A percentile compares a stretch with the other conserved stretches of the same genome.
phyloP scores from a whole-genome alignment of 2,797 vertebrate genomes.

The Amblyraja radiata region DNA sequence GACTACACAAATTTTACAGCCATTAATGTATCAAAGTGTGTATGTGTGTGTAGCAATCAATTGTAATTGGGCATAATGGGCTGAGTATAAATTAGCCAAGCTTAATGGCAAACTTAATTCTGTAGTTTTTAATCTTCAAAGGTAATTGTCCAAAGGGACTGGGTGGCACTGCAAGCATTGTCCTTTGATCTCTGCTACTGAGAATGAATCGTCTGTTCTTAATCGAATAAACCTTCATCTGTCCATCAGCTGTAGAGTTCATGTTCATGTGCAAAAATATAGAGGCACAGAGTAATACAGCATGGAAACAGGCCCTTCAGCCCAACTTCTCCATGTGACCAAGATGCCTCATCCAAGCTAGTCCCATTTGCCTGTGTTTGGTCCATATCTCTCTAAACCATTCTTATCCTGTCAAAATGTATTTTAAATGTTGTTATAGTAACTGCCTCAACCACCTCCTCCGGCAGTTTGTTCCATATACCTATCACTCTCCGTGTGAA shows the following conservation, averaged over 20 bases:
- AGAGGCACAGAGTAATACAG: too few relatives aligned
- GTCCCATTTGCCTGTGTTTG: too few relatives aligned
- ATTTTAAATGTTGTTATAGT: too few relatives aligned
- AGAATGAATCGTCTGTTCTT: not conserved
- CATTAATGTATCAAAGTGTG: not conserved
- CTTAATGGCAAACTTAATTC: not conserved
- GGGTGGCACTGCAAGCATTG: not conserved
- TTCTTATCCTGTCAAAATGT: too few relatives aligned
- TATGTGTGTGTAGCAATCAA: not conserved
- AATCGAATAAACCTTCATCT: not conserved
- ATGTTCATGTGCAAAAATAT: not conserved
- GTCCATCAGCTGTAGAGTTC: not conserved
- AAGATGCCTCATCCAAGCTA: too few relatives aligned
- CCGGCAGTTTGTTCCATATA: too few relatives aligned
- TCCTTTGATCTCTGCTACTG: constrained; percentile 10
- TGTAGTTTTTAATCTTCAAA: not conserved
- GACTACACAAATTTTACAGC: not conserved
- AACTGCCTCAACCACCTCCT: too few relatives aligned
- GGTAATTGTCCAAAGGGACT: constrained; percentile 2
- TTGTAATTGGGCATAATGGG: constrained; percentile 2
- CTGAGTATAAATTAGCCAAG: not conserved
- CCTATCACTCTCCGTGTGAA: too few relatives aligned
- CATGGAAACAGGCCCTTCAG: too few relatives aligned
- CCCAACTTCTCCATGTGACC: too few relatives aligned
- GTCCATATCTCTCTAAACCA: too few relatives aligned